Base-by-base conservation (phyloP, 2,113 vertebrate genomes). In the Tor tambroides region DNA sequence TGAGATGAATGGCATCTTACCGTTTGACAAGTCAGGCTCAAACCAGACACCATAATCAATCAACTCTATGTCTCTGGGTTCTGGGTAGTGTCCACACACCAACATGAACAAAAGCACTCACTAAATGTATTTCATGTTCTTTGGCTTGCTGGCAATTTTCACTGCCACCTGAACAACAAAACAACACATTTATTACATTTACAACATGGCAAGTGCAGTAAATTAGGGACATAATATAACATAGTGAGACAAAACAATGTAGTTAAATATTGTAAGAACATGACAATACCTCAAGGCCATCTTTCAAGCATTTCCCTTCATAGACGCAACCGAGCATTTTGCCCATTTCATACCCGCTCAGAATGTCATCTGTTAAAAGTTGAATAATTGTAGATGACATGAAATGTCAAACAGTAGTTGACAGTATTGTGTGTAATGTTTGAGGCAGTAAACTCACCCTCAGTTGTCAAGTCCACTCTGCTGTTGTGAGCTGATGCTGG, bases 1-100 rank as follows among this genome's bases (percentile, higher is more conserved):
- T n/a, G n/a, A n/a, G n/a, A n/a, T n/a, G n/a, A n/a, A n/a, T 7
- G 0, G 0, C 0, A 21, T 21, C 21, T 59, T 59, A 59, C 56
- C 21, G 6, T 23, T 23, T 0, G 56, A 59, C 56, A 59, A 59
- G 21, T 59, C 56, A 23, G 7, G 21, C 19, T 23, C 3, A 59
- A 9, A 59, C 56, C 56, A 23, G 21, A 23, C 2, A 0, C 56
- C 8, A 1, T 3, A 14, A 2, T 59, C 21, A 9, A 23, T 59
- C 3, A 10, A 3, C 8, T 59, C 23, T 4, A 23, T n/a, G 56
- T 61, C 56, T 61, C 23, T 61, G 56, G 23, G 56, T n/a, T 61
- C 56, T 61, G 56, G 56, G 23, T n/a, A 61, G 8, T 10, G 8
- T 61, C 56, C 23, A 4, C 56, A 61, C 56, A 61, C 56, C 56